Evolutionary conservation across 2,888 invertebrate species (phyloP).

Genomic region (Embidobia sp.): DNA sequence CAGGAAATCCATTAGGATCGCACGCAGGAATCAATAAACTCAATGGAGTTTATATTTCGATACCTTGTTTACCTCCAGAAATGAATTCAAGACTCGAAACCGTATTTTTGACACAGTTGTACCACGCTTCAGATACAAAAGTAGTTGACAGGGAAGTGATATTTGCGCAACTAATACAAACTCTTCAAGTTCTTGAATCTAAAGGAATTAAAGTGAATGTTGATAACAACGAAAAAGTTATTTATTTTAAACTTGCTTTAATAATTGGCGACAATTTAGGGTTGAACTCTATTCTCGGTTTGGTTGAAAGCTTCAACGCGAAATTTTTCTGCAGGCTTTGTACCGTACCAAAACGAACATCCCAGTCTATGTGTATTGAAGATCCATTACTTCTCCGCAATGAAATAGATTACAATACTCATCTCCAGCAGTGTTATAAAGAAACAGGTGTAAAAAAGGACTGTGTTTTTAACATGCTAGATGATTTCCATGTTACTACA

Average conservation of each 20-base stretch:
- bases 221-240: background rate
- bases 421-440: background rate
- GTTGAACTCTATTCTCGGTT: slow-evolving; percentile 4
- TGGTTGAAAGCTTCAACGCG: slow-evolving; percentile 15
- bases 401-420: slow-evolving; percentile 4
- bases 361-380: slow-evolving; percentile 12
- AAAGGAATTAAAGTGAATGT: slow-evolving; percentile 2
- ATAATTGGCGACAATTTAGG: slow-evolving; percentile 19
- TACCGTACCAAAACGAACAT: background rate
- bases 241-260: slow-evolving; percentile 17
- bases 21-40: slow-evolving; percentile 18
- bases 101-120: slow-evolving; percentile 11
- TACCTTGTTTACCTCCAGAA: slow-evolving; percentile 10
- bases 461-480: slow-evolving; percentile 3
- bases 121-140: slow-evolving; percentile 12
- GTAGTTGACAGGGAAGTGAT: background rate
- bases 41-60: slow-evolving; percentile 7
- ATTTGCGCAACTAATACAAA: slow-evolving; percentile 5
- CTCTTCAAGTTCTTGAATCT: slow-evolving; percentile 6
- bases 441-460: slow-evolving; percentile 7
- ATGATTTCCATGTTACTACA: slow-evolving; percentile 12
- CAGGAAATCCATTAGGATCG: slow-evolving; percentile 26
- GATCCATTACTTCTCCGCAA: slow-evolving; percentile 24
- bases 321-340: slow-evolving; percentile 18
- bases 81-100: slow-evolving; percentile 5